Conservation (phyloP, 2,888 invertebrate genomes). For the Clostera curtula region DNA sequence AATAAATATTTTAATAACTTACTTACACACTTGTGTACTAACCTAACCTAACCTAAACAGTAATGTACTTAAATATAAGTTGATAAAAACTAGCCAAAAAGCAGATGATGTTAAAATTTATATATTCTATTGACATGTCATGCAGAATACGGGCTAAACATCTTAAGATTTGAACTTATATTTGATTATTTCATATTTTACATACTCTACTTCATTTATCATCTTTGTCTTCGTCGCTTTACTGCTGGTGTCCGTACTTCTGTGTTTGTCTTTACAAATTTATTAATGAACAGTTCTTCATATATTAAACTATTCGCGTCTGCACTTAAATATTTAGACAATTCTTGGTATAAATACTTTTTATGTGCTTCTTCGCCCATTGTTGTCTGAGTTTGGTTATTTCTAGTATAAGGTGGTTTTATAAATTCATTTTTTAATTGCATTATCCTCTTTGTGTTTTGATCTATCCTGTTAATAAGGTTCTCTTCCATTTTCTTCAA, state of each 20-base stretch:
- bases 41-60: too few species aligned
- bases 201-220: too few species aligned
- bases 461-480: conserved; percentile 50
- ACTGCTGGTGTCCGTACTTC: conserved; percentile 13
- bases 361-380: conserved; percentile 37
- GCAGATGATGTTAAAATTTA: too few species aligned
- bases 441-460: conserved; percentile 47
- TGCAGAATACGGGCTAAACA: too few species aligned
- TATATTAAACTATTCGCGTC: conserved; percentile 47
- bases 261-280: too few species aligned
- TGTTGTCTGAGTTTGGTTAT: conserved; percentile 34
- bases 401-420: conserved; percentile 18
- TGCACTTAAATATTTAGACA: conserved; percentile 53
- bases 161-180: too few species aligned
- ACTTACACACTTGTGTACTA: too few species aligned
- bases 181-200: too few species aligned
- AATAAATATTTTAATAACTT: conserved; percentile 6
- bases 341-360: conserved; percentile 48
- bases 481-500: conserved; percentile 51
- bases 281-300: conserved; percentile 60
- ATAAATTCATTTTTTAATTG: conserved; percentile 36
- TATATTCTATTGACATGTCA: too few species aligned
- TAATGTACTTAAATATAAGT: too few species aligned
- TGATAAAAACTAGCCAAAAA: too few species aligned
- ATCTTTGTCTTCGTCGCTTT: conserved; percentile 36